Evolutionary conservation across 2,888 invertebrate genomes (phyloP).

Genomic region (Anodontia alba): DNA sequence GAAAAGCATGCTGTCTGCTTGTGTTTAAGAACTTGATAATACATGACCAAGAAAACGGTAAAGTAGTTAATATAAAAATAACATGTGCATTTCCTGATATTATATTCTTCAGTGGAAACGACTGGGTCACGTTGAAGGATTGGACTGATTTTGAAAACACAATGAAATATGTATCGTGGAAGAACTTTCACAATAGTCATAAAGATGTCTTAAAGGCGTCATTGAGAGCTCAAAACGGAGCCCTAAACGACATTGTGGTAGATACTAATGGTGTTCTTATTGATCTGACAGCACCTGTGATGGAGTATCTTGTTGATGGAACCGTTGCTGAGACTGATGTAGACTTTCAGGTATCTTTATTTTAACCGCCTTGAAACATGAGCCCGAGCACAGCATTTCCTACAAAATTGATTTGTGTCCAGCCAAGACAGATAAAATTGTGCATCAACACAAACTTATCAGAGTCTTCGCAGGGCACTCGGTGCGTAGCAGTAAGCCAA

Average conservation of each 20-base stretch:
- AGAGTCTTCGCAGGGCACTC: too few species aligned
- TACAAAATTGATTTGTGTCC: too few species aligned
- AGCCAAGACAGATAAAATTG: too few species aligned
- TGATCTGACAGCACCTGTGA: slow-evolving; percentile 20
- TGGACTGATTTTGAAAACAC: slow-evolving; percentile 5
- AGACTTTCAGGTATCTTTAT: slow-evolving; percentile 21
- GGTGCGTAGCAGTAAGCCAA: too few species aligned
- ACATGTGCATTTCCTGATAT: too few species aligned
- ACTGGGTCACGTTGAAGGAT: neutral
- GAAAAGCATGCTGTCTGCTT: too few species aligned
- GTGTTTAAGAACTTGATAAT: too few species aligned
- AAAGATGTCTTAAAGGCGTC: slow-evolving; percentile 9
- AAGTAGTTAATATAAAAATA: too few species aligned
- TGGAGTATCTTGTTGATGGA: slow-evolving; percentile 16
- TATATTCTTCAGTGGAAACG: neutral
- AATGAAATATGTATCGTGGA: slow-evolving; percentile 7
- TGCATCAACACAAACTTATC: too few species aligned
- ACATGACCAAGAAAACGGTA: too few species aligned
- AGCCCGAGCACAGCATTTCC: neutral
- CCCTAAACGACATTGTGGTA: neutral
- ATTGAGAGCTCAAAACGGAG: slow-evolving; percentile 16
- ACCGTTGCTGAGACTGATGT: neutral
- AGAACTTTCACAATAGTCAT: slow-evolving; percentile 28
- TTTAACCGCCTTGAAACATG: too few species aligned
- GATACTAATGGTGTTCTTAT: slow-evolving; percentile 25